Base-by-base conservation (phyloP, 2,113 vertebrate species). In the Channa argus region DNA sequence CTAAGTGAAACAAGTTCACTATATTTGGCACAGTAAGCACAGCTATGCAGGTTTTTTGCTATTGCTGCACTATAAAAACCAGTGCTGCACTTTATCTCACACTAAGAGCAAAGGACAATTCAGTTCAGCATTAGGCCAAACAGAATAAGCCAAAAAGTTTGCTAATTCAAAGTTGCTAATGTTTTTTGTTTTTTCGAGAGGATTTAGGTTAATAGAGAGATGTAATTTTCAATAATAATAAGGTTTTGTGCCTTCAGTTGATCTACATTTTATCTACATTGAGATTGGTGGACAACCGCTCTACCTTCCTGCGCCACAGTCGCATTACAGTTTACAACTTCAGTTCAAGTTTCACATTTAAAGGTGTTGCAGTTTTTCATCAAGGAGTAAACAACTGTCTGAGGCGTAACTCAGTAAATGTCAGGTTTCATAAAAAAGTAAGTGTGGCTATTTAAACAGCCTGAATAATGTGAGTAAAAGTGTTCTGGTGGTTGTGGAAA, bases 11-110 rank as follows among this genome's bases (percentile, higher is more conserved):
- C 68, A 3, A 72, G 71, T 50, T 49, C 51, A 7, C 62, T 76
- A 64, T 63, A 79, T 58, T 36, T 71, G 60, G 68, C 77, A 86
- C 63, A 80, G 44, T 80, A 75, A 79, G 70, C 73, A 78, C 53
- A 75, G 47, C 39, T 47, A 34, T 74, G 63, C 63, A 62, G 46
- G 5, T 12, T 41, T 56, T 51, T 47, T 45, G 53, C 65, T 50
- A 33, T 14, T 43, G 7, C 41, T 77, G 41, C 46, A 63, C 51
- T 82, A 77, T 53, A 55, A 65, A 76, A 76, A 8, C 3, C 5
- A 15, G 34, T 50, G 33, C 59, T 43, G 50, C 60, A 64, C 10
- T 61, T 74, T 59, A 61, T 55, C 46, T 39, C 43, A 51, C 24
- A 69, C 13, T 34, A 49, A 72, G 63, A 38, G 34, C 47, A 82